Base-by-base conservation (phyloP, 2,888 invertebrate genomes). In the Lathronympha strigana region DNA sequence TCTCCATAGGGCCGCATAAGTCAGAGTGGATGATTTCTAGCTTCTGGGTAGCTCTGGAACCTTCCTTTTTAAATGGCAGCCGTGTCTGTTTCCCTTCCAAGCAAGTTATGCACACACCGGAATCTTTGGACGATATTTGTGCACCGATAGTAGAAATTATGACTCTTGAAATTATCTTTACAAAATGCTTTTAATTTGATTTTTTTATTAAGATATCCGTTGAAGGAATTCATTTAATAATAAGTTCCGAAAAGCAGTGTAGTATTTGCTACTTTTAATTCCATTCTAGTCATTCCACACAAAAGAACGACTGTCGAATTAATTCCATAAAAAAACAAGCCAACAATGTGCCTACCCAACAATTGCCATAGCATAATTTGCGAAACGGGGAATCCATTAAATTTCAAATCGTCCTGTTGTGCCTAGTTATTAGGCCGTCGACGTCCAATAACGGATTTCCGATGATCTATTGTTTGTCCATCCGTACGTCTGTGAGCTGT, bases 391-490 rank as follows among this genome's bases (percentile, higher is more conserved):
- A 54, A 25, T 47, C 53, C 40, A 50, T 50, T 31, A 45, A 45
- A 47, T 53, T 36, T 45, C 36, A 47, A 53, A 53, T 45, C 25
- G 40, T 55, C 19, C 72, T 70, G 73, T 58, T 75, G 70, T 74
- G 70, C 74, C 75, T 84, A 79, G 75, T 88, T 88, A 83, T 82
- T 80, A 89, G 76, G 81, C 87, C 73, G 78, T 68, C 75, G 74
- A 75, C 82, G 88, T 87, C 73, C 78, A 69, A 72, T 76, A 81
- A 82, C 87, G 84, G 86, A 85, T 82, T 80, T 79, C 77, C 80
- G 85, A 84, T 84, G 81, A 82, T 87, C 85, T 86, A 88, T 90
- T 88, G 87, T 89, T 83, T 85, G 76, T 79, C 78, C 80, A 77
- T 63, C 45, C 33, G 31, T 55, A 72, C 71, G 79, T 80, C 74